Conservation (phyloP, 2,113 vertebrate species). For the Tyto alba region DNA sequence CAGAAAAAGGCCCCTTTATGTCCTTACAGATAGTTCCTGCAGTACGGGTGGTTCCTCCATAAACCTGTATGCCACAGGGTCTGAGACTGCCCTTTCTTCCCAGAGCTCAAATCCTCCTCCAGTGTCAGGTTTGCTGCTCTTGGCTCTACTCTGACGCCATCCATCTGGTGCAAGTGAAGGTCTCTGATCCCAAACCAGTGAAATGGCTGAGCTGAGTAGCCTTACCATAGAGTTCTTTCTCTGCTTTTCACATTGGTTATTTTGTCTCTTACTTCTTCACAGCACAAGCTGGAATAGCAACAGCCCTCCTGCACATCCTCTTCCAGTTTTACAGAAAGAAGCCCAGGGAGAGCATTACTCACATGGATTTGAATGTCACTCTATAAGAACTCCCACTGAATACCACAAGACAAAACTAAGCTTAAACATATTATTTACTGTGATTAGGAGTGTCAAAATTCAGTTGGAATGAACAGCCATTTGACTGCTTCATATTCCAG, state of each 20-base stretch:
- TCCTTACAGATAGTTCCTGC: background rate
- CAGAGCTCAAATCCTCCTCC: background rate
- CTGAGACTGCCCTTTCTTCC: background rate
- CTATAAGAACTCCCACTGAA: background rate
- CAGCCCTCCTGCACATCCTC: background rate
- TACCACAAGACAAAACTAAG: background rate
- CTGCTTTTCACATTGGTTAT: background rate
- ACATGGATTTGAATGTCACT: background rate
- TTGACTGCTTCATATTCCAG: background rate
- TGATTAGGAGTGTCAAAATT: background rate
- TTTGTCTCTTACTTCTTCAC: background rate
- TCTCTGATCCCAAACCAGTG: background rate
- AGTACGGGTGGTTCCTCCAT: background rate
- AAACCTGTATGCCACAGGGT: background rate
- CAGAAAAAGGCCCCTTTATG: background rate
- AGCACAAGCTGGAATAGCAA: background rate
- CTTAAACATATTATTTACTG: background rate
- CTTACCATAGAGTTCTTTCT: background rate
- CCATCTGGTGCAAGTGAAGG: background rate
- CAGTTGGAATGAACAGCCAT: background rate
- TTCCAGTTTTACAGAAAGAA: background rate
- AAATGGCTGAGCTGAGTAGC: background rate
- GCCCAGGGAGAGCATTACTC: background rate
- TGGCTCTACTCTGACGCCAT: background rate
- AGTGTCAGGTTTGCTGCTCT: background rate